A percentile compares a stretch with the other conserved stretches of the same genome.
Evolutionary conservation across 1,140 invertebrate species (phyloP).

Genomic region (Drosophila nikananu): DNA sequence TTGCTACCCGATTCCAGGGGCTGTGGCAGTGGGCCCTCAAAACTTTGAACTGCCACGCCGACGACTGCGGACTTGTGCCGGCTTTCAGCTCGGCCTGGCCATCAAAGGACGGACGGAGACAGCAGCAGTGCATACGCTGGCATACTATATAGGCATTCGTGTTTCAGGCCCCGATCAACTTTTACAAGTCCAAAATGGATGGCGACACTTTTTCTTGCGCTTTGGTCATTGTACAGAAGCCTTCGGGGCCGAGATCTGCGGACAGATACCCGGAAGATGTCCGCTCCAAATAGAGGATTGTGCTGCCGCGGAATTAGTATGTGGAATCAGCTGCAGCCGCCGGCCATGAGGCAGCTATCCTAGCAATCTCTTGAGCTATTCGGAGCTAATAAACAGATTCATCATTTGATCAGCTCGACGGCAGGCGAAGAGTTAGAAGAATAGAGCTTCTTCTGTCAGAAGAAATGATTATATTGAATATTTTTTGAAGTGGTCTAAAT

Average conservation of each 20-base stretch:
- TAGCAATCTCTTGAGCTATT: neutral
- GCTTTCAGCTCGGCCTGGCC: slow-evolving; percentile 76
- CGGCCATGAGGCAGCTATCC: slow-evolving; percentile 1
- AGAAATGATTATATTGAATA: too few relatives aligned
- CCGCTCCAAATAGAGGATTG: slow-evolving; percentile 28
- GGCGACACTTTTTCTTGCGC: slow-evolving; percentile 75
- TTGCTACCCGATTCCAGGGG: slow-evolving; percentile 38
- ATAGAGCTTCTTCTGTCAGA: too few relatives aligned
- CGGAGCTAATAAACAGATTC: slow-evolving; percentile 29
- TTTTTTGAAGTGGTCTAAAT: too few relatives aligned
- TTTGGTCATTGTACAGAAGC: slow-evolving; percentile 62
- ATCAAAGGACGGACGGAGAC: slow-evolving; percentile 68
- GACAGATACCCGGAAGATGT: slow-evolving; percentile 28
- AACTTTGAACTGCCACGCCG: slow-evolving; percentile 78
- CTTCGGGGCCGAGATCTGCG: slow-evolving; percentile 40
- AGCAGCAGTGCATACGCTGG: slow-evolving; percentile 29
- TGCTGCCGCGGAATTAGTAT: slow-evolving; percentile 32
- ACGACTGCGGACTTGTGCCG: slow-evolving; percentile 82
- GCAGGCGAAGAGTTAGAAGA: neutral
- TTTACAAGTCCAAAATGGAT: slow-evolving; percentile 59
- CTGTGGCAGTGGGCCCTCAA: slow-evolving; percentile 75
- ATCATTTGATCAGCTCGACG: neutral
- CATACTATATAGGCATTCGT: slow-evolving; percentile 56
- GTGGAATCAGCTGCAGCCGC: slow-evolving; percentile 1
- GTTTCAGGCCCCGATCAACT: slow-evolving; percentile 60